Evolutionary conservation across 1,140 invertebrate genomes (phyloP), one percentile per base, ranked within the genome.

Genomic region (Rhagoletis zephyria): DNA sequence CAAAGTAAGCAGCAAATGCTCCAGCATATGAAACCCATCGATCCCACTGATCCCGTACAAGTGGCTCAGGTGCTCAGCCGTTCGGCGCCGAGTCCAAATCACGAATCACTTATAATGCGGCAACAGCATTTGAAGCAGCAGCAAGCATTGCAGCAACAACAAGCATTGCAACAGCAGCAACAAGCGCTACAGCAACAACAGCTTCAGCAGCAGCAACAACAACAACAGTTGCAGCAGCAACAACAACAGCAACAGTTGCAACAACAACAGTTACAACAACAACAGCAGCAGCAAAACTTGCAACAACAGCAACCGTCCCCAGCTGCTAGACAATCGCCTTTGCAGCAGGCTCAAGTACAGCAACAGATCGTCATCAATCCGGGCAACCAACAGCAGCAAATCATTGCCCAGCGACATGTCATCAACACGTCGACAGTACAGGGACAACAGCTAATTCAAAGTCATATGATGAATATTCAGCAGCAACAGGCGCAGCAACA

Each of bases 391-490:
- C 88, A 88, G 51, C 87, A 87, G 16, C 70, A 92, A 81, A 89
- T 93, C 4, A 91, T 93, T 10, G 90, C 90, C 2, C 92, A 93
- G 60, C 89, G 91, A 2, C 92, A 93, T 81, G 90, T 93, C 0
- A 93, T 93, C 7, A 93, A 93, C 74, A 93, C 92, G 4, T 92
- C 92, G 1, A 92, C 92, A 4, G 89, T 90, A 1, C 92, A 93
- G 67, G 92, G 92, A 3, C 92, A 93, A 7, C 92, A 93, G 86
- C 91, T 93, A 45, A 93, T 93, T 19, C 92, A 93, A 87, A 91
- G 90, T 74, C 91, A 92, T 87, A 91, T 93, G 91, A 89, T 91
- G 88, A 92, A 89, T 88, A 90, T 92, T 77, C 92, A 91, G 19
- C 92, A 92, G 56, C 88, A 89, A 45, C 87, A 89, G 42, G 89